Evolutionary conservation across 2,113 vertebrate species (phyloP).

Genomic region (Desmodus rotundus): DNA sequence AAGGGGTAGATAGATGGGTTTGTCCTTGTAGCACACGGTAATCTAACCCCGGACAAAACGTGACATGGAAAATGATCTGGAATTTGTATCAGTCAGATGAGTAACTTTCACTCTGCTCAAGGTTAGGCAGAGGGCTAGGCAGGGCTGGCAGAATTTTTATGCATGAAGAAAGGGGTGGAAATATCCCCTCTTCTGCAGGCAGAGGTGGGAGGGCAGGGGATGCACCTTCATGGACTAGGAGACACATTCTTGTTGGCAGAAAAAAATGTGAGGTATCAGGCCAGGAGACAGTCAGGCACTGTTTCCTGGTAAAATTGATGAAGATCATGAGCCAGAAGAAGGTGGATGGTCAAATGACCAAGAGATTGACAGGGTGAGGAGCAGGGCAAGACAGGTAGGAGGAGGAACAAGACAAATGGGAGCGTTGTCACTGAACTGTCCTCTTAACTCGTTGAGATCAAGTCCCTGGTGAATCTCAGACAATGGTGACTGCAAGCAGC

Average conservation of each 20-base stretch:
- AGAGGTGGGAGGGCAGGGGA: neutral
- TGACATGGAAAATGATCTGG: neutral
- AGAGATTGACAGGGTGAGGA: neutral
- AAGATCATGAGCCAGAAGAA: neutral
- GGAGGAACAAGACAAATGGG: neutral
- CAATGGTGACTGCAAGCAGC: neutral
- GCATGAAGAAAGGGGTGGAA: neutral
- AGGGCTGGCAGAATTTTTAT: neutral
- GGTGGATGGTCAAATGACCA: neutral
- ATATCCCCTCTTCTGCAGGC: rapidly evolving
- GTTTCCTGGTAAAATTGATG: neutral
- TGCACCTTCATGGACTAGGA: neutral
- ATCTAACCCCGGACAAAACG: neutral
- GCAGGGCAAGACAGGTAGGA: neutral
- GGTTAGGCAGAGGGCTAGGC: neutral
- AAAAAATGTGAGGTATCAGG: neutral
- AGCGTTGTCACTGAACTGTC: neutral
- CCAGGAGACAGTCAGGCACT: neutral
- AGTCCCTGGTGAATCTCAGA: neutral
- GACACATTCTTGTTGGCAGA: neutral
- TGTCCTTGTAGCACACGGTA: neutral
- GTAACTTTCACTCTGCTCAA: neutral
- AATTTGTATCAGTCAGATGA: neutral
- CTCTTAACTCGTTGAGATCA: neutral
- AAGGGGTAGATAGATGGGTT: neutral